Base-by-base conservation (phyloP, 2,113 vertebrate genomes). In the Callopanchax toddi region DNA sequence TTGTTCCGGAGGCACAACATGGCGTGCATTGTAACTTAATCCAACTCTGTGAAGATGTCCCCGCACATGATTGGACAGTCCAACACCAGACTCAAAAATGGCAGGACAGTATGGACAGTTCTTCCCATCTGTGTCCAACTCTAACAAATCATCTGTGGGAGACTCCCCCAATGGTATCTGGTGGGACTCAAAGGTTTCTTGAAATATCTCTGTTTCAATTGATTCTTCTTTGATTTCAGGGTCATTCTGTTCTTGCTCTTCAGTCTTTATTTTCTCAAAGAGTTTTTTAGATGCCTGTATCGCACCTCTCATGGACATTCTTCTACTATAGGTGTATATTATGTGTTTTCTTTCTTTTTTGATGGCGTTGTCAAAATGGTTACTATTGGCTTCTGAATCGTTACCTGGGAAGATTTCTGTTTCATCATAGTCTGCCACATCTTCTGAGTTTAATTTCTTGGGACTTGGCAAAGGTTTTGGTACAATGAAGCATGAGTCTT, bases 21-120 rank as follows among this genome's bases (percentile, higher is more conserved):
- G 95, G 34, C 95, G 94, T 52, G 95, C 95, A 83, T 96, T 95
- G 67, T 97, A 97, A 80, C 92, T 96, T 61, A 97, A 86, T 74
- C 96, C 95, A 39, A 95, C 94, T 92, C 96, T 92, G 81, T 97
- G 95, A 80, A 97, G 94, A 90, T 97, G 96, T 51, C 96, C 96
- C 85, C 96, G 92, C 46, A 97, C 93, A 26, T 97, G 96, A 90
- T 97, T 97, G 74, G 95, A 97, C 84, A 97, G 90, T 44, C 95
- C 95, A 86, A 97, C 95, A 77, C 96, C 96, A 34, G 96, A 97
- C 89, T 97, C 95, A 91, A 97, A 97, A 39, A 95, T 90, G 65
- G 95, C 95, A 71, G 96, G 94, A 87, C 96, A 97, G 67, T 97
- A 97, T 3, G 96, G 96, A 76, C 96, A 97, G 0, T 90, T 94